These are phyloP conservation scores for Dasypus novemcinctus DNA, from an alignment of 2,113 vertebrate genomes.

Conservation along the genomic window DNA sequence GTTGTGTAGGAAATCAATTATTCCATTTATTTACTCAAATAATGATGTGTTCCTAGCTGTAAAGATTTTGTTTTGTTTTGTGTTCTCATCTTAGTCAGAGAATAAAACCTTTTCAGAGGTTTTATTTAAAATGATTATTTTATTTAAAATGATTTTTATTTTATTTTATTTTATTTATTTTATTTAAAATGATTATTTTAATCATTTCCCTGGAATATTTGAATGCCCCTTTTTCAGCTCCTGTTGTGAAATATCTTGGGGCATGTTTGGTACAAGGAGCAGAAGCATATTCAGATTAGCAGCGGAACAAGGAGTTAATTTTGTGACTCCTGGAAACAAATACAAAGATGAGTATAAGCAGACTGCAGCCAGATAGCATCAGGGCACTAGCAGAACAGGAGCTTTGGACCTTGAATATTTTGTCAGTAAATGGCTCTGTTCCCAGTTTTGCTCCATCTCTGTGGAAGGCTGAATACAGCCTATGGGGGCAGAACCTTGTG, in stretches of 20 bases:
- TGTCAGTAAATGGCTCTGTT: neutral
- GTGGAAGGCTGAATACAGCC: neutral
- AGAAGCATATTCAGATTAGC: neutral
- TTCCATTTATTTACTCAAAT: neutral
- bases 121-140: no score
- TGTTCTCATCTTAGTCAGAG: constrained; percentile 24
- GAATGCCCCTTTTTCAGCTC: neutral
- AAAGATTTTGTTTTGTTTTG: constrained; percentile 30
- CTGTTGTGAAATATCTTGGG: neutral
- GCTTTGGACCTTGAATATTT: neutral
- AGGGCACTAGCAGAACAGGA: neutral
- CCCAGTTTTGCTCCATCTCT: neutral
- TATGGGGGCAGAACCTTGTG: neutral
- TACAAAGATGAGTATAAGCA: neutral
- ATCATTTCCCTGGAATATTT: neutral
- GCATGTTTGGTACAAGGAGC: neutral
- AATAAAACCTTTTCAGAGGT: neutral
- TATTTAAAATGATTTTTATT: no score
- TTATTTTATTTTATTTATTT: no score
- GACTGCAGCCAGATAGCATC: neutral
- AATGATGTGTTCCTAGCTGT: neutral
- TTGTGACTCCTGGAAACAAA: neutral
- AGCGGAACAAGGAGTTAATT: neutral
- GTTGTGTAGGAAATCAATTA: neutral
- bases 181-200: constrained; percentile 36